Conservation (phyloP, 2,888 invertebrate genomes). For the Nymphalis c-album region DNA sequence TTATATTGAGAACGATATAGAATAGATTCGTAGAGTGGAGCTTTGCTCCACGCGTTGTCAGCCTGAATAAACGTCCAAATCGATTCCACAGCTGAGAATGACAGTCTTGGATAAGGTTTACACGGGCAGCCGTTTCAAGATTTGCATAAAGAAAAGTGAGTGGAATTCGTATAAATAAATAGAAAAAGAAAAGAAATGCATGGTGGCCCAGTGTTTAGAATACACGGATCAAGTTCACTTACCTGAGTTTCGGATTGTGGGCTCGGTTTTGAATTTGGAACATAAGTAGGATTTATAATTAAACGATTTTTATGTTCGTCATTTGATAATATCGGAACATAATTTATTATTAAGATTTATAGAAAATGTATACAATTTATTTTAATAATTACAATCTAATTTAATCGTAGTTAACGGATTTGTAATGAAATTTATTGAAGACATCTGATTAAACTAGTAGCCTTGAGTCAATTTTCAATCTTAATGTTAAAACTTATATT, state of each 20-base stretch:
- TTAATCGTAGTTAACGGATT: too few species aligned
- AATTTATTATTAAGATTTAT: too few species aligned
- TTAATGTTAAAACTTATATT: too few species aligned
- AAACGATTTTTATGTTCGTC: too few species aligned
- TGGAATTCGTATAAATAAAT: slow-evolving; percentile 47
- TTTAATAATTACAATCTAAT: too few species aligned
- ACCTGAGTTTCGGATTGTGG: neutral
- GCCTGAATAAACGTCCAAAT: slow-evolving; percentile 79
- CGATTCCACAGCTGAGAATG: slow-evolving; percentile 78
- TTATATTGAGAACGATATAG: slow-evolving; percentile 43
- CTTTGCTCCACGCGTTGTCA: slow-evolving; percentile 68
- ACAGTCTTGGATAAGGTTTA: slow-evolving; percentile 70
- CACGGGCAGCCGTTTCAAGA: slow-evolving; percentile 60
- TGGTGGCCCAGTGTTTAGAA: neutral
- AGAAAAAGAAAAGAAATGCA: slow-evolving; percentile 8
- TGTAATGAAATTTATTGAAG: too few species aligned
- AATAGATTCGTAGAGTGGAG: slow-evolving; percentile 61
- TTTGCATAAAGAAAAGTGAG: slow-evolving; percentile 75
- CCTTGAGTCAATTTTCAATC: too few species aligned
- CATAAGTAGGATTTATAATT: too few species aligned
- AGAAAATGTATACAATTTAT: too few species aligned
- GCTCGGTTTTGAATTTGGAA: neutral
- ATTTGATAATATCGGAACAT: too few species aligned
- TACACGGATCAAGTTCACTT: neutral
- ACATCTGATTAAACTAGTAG: too few species aligned